Percentiles rank a stretch among this genome's conserved stretches.
Evolutionary conservation across 2,888 invertebrate species (phyloP).

Genomic region (Drosophila multiciliata): DNA sequence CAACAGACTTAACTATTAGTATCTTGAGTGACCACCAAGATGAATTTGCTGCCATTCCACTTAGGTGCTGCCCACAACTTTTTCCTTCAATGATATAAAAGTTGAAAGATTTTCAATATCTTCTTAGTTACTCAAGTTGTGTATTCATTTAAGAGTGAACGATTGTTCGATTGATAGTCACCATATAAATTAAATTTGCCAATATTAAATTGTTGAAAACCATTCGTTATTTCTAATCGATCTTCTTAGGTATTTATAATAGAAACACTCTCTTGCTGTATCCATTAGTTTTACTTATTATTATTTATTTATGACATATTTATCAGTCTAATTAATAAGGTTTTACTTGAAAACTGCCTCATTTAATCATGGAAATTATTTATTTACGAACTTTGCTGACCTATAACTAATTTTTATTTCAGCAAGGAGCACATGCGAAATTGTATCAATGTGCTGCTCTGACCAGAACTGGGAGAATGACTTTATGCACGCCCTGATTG

Average conservation of each 20-base stretch:
- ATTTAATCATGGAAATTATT: conserved; percentile 1
- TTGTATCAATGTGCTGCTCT: background rate
- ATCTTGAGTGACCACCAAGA: conserved; percentile 4
- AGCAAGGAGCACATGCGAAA: background rate
- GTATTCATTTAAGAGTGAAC: background rate
- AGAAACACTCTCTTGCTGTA: background rate
- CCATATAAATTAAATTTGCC: background rate
- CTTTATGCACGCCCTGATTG: background rate
- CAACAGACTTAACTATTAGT: conserved; percentile 13
- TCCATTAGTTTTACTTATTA: background rate
- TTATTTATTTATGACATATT: background rate
- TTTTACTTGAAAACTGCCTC: background rate
- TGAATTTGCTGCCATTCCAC: conserved; percentile 4
- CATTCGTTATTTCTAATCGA: background rate
- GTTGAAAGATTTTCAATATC: background rate
- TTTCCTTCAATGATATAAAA: background rate
- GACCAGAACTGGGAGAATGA: background rate
- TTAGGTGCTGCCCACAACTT: background rate
- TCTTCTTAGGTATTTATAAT: background rate
- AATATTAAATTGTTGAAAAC: background rate
- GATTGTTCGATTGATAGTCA: background rate
- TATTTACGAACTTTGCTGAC: background rate
- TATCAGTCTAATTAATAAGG: background rate
- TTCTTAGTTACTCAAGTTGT: background rate
- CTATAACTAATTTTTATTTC: background rate